Evolutionary conservation across 2,888 invertebrate species (phyloP).

Genomic region (Macaria liturata): DNA sequence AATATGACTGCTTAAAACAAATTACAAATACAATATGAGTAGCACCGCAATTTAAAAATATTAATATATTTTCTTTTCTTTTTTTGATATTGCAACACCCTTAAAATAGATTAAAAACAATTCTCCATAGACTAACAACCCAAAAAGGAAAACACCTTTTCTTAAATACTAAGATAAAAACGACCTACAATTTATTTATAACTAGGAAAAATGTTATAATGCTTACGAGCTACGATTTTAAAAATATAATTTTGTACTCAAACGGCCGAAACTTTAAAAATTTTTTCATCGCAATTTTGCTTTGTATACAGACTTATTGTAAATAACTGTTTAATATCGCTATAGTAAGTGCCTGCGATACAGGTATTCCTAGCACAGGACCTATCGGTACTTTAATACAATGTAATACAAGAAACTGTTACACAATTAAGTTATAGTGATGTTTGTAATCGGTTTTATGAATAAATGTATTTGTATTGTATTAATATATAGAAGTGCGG

Average conservation of each 20-base stretch:
- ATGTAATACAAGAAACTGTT: too few species aligned
- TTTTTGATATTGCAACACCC: conserved; percentile 52
- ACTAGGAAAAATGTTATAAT: conserved; percentile 40
- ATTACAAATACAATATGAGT: conserved; percentile 27
- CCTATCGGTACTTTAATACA: too few species aligned
- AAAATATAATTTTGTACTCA: conserved; percentile 77
- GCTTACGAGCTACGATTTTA: conserved; percentile 38
- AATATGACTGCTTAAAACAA: conserved; percentile 29
- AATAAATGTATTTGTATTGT: too few species aligned
- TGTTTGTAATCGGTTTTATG: too few species aligned
- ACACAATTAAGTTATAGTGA: too few species aligned
- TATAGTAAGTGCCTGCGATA: too few species aligned
- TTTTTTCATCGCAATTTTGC: conserved; percentile 14
- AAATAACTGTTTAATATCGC: too few species aligned
- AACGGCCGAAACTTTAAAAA: conserved; percentile 56
- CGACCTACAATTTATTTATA: conserved; percentile 36
- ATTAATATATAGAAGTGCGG: too few species aligned
- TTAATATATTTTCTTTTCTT: conserved; percentile 3
- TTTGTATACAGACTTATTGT: conserved; percentile 10
- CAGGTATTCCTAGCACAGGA: too few species aligned
- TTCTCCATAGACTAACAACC: conserved; percentile 4
- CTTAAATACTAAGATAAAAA: conserved; percentile 36
- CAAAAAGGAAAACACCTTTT: conserved; percentile 28
- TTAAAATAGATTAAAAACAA: conserved; percentile 26
- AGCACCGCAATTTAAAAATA: conserved; percentile 43